Percentiles rank a stretch among this genome's conserved stretches.
Conservation (phyloP, 2,888 invertebrate genomes). For the Acronicta aceris region DNA sequence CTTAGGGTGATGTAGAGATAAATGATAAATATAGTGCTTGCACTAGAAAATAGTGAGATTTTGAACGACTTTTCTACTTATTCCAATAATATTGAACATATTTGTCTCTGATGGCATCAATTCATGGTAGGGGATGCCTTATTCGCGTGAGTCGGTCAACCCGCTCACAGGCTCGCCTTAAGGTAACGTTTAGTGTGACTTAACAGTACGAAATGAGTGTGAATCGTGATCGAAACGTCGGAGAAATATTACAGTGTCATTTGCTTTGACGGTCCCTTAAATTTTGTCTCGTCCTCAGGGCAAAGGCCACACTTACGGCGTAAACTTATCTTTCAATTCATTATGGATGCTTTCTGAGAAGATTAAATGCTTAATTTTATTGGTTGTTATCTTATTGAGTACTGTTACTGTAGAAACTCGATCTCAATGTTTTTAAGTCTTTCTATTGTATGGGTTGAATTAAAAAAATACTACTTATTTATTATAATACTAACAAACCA, state of each 20-base stretch:
- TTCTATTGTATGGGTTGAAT: too few relatives aligned
- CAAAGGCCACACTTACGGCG: constrained; percentile 51
- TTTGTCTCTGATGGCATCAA: too few relatives aligned
- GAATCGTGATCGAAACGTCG: constrained; percentile 64
- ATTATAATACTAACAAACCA: too few relatives aligned
- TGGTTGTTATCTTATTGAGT: too few relatives aligned
- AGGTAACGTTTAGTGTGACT: constrained; percentile 70
- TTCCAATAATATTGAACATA: too few relatives aligned
- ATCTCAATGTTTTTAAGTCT: too few relatives aligned
- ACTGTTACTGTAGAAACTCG: too few relatives aligned
- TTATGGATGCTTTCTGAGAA: constrained; percentile 13
- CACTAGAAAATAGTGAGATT: too few relatives aligned
- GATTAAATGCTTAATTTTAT: neutral
- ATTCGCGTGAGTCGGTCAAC: constrained; percentile 68
- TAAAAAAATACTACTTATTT: too few relatives aligned
- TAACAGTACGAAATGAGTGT: constrained; percentile 64
- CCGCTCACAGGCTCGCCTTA: constrained; percentile 62
- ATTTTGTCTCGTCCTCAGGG: constrained; percentile 59
- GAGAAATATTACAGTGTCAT: constrained; percentile 70
- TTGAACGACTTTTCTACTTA: too few relatives aligned
- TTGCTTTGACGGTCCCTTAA: constrained; percentile 67
- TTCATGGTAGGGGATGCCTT: constrained; percentile 55
- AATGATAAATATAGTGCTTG: too few relatives aligned
- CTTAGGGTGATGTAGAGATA: too few relatives aligned
- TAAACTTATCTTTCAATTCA: constrained; percentile 52